Percentiles rank a stretch among this genome's conserved stretches.
phyloP scores from a whole-genome alignment of 1,140 invertebrate genomes.

The Drosophila mauritiana region DNA sequence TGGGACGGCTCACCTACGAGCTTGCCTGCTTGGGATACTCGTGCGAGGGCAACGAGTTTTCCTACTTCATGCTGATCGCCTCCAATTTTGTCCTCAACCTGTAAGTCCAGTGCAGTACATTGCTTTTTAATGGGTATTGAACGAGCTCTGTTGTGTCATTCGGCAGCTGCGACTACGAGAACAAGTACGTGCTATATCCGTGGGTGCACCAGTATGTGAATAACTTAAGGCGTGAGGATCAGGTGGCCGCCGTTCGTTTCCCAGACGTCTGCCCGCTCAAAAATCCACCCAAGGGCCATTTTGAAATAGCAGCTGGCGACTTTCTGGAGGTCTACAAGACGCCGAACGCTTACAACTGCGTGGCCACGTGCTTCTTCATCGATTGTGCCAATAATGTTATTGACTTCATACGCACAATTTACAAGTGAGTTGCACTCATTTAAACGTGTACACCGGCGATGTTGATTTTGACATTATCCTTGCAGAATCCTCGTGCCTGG shows the following conservation, averaged over 20 bases:
- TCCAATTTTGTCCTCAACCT: constrained; percentile 98
- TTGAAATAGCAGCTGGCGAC: constrained; percentile 98
- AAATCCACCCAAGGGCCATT: constrained; percentile 87
- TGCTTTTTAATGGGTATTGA: too few relatives aligned
- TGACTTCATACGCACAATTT: constrained; percentile 97
- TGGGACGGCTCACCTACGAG: constrained; percentile 97
- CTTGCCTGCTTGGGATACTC: constrained; percentile 94
- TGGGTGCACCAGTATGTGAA: constrained; percentile 98
- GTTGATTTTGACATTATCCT: not conserved
- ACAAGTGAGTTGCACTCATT: constrained; percentile 84
- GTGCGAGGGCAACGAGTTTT: constrained; percentile 99
- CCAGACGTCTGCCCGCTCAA: constrained; percentile 95
- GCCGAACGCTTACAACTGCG: constrained; percentile 93
- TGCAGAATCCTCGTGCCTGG: constrained; percentile 92
- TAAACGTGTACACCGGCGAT: not conserved
- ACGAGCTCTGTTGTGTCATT: not conserved
- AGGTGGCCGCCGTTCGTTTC: constrained; percentile 91
- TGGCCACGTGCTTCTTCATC: constrained; percentile 99
- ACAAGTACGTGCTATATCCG: constrained; percentile 88
- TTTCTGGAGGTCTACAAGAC: constrained; percentile 94
- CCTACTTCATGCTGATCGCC: constrained; percentile 98
- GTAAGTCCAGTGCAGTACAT: constrained; percentile 84
- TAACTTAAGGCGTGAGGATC: constrained; percentile 92
- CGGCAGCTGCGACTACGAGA: constrained; percentile 71
- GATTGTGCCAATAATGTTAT: constrained; percentile 99